Percentiles rank a stretch among this genome's conserved stretches.
Conservation (phyloP, 2,888 invertebrate genomes). For the Torymus tubicola region DNA sequence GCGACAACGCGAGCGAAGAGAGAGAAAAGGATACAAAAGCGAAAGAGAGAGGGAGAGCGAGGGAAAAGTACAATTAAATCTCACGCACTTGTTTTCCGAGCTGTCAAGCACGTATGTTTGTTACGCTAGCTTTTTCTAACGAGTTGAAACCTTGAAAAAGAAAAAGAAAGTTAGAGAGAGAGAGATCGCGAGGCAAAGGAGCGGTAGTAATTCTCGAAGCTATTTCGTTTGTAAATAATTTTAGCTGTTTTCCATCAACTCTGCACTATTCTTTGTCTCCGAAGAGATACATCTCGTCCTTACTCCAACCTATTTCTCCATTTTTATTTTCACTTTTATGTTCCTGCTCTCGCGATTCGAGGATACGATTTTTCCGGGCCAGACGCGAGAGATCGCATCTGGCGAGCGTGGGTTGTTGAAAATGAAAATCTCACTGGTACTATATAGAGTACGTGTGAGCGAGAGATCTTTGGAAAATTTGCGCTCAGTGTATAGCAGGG, state of each 20-base stretch:
- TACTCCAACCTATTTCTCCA: background rate
- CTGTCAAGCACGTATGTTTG: background rate
- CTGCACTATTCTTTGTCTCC: background rate
- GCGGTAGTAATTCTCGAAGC: constrained; percentile 10
- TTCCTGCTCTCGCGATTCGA: constrained; percentile 11
- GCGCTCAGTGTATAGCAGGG: too few relatives aligned
- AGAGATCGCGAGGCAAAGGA: constrained; percentile 5
- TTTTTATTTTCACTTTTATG: background rate
- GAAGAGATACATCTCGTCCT: background rate
- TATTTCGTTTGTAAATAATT: constrained; percentile 43
- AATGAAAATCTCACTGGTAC: too few relatives aligned
- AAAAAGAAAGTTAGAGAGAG: background rate
- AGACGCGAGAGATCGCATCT: too few relatives aligned
- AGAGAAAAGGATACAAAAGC: too few relatives aligned
- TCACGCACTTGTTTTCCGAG: background rate
- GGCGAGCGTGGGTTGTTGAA: too few relatives aligned
- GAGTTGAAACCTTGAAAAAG: background rate
- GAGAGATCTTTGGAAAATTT: too few relatives aligned
- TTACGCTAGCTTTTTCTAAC: background rate
- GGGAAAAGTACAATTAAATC: constrained; percentile 12
- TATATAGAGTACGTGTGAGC: too few relatives aligned
- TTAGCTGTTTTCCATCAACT: constrained; percentile 30
- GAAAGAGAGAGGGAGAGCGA: background rate
- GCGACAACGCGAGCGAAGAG: too few relatives aligned
- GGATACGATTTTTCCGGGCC: constrained; percentile 2